Evolutionary conservation across 92 coral and sea anemone genomes (phyloP).

Genomic region (Actinostola sp.): DNA sequence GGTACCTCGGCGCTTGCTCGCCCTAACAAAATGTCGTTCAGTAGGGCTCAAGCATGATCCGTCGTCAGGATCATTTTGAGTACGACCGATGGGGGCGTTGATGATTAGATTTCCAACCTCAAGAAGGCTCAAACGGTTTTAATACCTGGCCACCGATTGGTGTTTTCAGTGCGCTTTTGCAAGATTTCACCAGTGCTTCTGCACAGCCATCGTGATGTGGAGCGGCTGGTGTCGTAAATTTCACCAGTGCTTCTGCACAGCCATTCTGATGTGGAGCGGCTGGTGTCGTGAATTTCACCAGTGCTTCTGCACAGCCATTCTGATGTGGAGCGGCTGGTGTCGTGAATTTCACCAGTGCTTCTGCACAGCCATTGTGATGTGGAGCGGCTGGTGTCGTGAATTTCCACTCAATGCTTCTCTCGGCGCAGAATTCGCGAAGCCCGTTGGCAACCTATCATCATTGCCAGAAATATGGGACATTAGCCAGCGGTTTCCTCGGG

Average conservation of each 20-base stretch:
- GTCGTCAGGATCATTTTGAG: slow-evolving; percentile 42
- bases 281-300: too few species aligned
- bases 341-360: slow-evolving; percentile 35
- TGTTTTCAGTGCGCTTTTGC: slow-evolving; percentile 47
- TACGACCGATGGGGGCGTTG: slow-evolving; percentile 32
- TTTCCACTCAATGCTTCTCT: slow-evolving; percentile 42
- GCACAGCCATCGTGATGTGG: too few species aligned
- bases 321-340: too few species aligned
- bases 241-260: too few species aligned
- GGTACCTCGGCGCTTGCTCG: slow-evolving; percentile 40
- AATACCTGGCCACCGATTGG: slow-evolving; percentile 12
- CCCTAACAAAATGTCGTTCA: slow-evolving; percentile 48
- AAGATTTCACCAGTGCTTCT: too few species aligned
- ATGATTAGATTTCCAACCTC: slow-evolving; percentile 39
- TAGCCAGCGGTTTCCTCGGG: too few species aligned
- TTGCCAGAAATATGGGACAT: too few species aligned
- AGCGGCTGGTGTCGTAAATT: too few species aligned
- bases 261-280: too few species aligned
- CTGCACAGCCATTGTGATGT: slow-evolving; percentile 42
- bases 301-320: slow-evolving; percentile 39
- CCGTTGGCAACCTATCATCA: slow-evolving; percentile 2
- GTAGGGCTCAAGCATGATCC: slow-evolving; percentile 44
- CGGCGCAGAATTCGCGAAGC: slow-evolving; percentile 41
- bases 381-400: too few species aligned
- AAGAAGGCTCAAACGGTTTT: slow-evolving; percentile 33